Conservation (phyloP, 2,888 invertebrate genomes). For the Euspilapteryx auroguttella region DNA sequence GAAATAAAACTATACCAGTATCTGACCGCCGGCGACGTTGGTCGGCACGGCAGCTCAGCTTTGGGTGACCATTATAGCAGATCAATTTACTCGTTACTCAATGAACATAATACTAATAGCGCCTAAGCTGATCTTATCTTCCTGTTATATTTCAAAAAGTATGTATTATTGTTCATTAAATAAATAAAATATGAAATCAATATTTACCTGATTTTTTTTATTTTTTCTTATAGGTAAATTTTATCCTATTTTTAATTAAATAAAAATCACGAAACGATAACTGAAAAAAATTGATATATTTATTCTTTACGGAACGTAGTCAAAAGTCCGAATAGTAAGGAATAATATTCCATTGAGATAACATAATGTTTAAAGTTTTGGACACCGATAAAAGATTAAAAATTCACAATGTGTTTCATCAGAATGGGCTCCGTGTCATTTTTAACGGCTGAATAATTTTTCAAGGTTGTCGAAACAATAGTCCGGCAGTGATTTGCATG, state of each 20-base stretch:
- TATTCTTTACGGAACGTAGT: neutral
- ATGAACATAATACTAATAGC: constrained; percentile 25
- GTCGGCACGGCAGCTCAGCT: too few species aligned
- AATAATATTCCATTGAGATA: too few species aligned
- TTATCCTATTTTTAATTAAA: too few species aligned
- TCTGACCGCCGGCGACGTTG: neutral
- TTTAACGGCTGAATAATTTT: constrained; percentile 30
- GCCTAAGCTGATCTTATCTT: constrained; percentile 24
- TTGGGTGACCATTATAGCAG: neutral
- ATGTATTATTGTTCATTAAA: too few species aligned
- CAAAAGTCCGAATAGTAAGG: too few species aligned
- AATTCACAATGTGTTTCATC: too few species aligned
- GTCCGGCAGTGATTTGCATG: constrained; percentile 46
- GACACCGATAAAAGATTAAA: too few species aligned
- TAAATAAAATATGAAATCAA: too few species aligned
- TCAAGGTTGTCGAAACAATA: constrained; percentile 51
- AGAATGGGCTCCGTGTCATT: constrained; percentile 38
- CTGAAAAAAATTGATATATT: neutral
- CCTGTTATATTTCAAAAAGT: constrained; percentile 1
- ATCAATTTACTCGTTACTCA: constrained; percentile 25
- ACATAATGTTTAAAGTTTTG: too few species aligned
- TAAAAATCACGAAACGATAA: neutral
- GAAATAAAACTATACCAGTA: neutral
- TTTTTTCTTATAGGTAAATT: too few species aligned
- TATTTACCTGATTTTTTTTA: too few species aligned